These are phyloP conservation scores for Bradypus variegatus DNA, from an alignment of 2,797 vertebrate genomes.

Conservation along the genomic window DNA sequence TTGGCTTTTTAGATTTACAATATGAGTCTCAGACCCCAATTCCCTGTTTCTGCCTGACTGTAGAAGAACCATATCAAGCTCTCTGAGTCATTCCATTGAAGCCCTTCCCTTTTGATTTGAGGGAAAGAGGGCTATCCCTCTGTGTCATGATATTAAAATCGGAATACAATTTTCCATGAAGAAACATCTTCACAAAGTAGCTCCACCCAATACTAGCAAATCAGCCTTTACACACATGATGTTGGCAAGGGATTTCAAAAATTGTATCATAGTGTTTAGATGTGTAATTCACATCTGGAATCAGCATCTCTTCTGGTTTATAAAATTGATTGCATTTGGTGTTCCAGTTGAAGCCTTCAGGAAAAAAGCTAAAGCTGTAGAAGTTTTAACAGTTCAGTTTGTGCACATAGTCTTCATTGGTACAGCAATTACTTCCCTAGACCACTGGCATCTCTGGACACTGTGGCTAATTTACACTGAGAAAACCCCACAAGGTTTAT, in stretches of 20 bases:
- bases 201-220: neutral
- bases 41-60: too few relatives aligned
- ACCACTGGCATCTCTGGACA: neutral
- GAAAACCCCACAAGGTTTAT: fast-evolving
- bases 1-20: too few relatives aligned
- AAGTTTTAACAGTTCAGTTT: too few relatives aligned
- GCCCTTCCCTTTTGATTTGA: neutral
- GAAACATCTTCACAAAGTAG: neutral
- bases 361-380: neutral
- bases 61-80: fast-evolving
- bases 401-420: neutral
- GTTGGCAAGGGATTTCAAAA: neutral
- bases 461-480: neutral
- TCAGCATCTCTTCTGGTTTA: neutral
- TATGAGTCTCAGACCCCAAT: too few relatives aligned
- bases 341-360: neutral
- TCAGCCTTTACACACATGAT: too few relatives aligned
- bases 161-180: neutral
- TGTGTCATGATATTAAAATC: neutral
- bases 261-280: neutral
- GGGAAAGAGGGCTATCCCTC: fast-evolving
- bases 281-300: neutral
- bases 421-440: neutral
- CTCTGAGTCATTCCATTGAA: fast-evolving
- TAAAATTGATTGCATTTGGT: neutral